Percentiles rank a stretch among this genome's conserved stretches.
phyloP scores from a whole-genome alignment of 2,113 vertebrate genomes.

The Nibea coibor region DNA sequence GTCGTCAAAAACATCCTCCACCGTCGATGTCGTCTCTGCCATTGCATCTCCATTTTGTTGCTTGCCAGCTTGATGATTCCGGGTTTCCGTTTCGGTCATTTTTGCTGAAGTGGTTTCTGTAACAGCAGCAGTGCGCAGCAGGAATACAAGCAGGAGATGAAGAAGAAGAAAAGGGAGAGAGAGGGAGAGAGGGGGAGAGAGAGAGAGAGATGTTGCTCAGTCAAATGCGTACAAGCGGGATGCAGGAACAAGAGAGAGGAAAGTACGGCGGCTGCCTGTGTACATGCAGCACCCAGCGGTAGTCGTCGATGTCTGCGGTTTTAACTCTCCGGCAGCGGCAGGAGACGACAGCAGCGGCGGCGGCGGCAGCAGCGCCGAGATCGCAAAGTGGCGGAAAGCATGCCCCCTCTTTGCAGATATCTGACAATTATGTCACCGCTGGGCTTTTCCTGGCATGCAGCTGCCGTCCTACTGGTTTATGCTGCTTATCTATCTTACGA shows the following conservation, averaged over 20 bases:
- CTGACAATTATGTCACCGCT: background rate
- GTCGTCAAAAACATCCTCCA: constrained; percentile 89
- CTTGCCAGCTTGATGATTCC: constrained; percentile 30
- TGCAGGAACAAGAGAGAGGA: background rate
- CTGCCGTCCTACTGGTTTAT: background rate
- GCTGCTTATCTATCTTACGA: background rate
- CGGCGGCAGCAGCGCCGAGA: background rate
- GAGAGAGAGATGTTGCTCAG: constrained; percentile 28
- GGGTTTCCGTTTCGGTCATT: constrained; percentile 72
- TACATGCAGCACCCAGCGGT: background rate
- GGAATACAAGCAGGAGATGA: no score
- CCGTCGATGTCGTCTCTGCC: constrained; percentile 71
- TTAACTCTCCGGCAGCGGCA: background rate
- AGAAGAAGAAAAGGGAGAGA: no score
- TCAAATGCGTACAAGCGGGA: constrained; percentile 36
- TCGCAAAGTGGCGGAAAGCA: background rate
- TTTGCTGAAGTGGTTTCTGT: constrained; percentile 29
- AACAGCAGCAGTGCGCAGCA: constrained; percentile 12
- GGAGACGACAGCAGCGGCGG: no score
- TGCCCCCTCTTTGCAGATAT: background rate
- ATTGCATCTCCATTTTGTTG: constrained; percentile 57
- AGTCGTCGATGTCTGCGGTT: background rate
- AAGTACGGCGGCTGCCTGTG: constrained; percentile 51
- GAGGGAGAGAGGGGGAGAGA: accelerated
- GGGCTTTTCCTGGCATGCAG: no score